Conservation (phyloP, 2,888 invertebrate genomes). For the Diplazon laetatorius region DNA sequence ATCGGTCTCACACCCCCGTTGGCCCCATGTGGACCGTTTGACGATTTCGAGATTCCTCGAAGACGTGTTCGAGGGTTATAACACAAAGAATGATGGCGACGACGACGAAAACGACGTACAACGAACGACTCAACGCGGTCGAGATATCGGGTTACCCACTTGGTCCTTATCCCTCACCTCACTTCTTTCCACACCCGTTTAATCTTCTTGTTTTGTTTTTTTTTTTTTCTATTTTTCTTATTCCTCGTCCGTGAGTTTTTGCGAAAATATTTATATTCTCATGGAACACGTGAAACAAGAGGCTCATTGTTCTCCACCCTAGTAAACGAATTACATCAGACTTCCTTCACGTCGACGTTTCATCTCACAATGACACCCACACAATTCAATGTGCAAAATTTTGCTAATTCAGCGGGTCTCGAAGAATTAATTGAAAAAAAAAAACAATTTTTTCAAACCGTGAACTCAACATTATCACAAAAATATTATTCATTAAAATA, state of each 20-base stretch:
- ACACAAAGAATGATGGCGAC: conserved; percentile 42
- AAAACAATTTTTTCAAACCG: too few species aligned
- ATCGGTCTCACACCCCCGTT: background rate
- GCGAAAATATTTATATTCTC: conserved; percentile 1
- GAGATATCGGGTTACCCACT: conserved; percentile 35
- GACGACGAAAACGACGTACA: conserved; percentile 9
- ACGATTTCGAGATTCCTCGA: conserved; percentile 24
- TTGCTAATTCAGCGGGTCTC: too few species aligned
- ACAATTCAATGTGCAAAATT: too few species aligned
- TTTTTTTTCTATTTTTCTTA: background rate
- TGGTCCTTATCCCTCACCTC: background rate
- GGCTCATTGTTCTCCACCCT: conserved; percentile 15
- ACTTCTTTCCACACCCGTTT: background rate
- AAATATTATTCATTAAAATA: too few species aligned
- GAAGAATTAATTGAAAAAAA: too few species aligned
- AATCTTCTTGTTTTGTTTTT: background rate
- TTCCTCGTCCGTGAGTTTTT: too few species aligned
- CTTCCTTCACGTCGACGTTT: background rate
- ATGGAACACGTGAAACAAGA: background rate
- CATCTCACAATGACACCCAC: too few species aligned
- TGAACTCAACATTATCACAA: too few species aligned
- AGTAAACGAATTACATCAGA: background rate
- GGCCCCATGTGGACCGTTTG: background rate
- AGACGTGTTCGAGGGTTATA: conserved; percentile 20
- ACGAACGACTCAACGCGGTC: conserved; percentile 31